Percentiles rank a stretch among this genome's conserved stretches.
These are phyloP conservation scores for Euproctis similis DNA, from an alignment of 2,888 invertebrate genomes.

Conservation along the genomic window DNA sequence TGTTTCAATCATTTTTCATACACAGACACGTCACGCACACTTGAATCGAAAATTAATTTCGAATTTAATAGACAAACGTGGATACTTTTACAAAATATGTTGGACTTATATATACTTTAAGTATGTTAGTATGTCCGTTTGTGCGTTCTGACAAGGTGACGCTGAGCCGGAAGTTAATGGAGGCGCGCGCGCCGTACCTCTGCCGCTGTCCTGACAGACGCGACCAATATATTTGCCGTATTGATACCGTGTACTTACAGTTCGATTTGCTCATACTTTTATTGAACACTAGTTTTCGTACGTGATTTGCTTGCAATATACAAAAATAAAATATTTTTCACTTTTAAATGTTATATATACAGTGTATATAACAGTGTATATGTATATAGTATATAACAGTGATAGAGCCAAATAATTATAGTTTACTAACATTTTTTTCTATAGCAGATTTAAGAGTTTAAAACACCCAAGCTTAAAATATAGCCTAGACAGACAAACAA, in stretches of 20 bases:
- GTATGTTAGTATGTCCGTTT: conserved; percentile 1
- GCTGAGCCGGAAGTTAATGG: conserved; percentile 23
- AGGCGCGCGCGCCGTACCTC: conserved; percentile 18
- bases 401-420: too few relatives aligned
- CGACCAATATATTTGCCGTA: conserved; percentile 17
- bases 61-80: too few relatives aligned
- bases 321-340: too few relatives aligned
- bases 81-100: neutral
- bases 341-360: too few relatives aligned
- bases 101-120: neutral
- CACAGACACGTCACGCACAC: neutral
- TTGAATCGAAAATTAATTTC: neutral
- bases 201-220: conserved; percentile 11
- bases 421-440: too few relatives aligned
- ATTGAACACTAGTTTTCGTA: too few relatives aligned
- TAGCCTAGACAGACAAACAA: too few relatives aligned
- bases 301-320: too few relatives aligned
- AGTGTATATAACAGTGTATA: too few relatives aligned
- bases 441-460: too few relatives aligned
- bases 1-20: neutral
- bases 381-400: too few relatives aligned
- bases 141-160: conserved; percentile 17
- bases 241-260: conserved; percentile 2
- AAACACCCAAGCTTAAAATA: too few relatives aligned
- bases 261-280: conserved; percentile 3